Evolutionary conservation across 2,113 vertebrate genomes (phyloP), one percentile per base, ranked within the genome.

Genomic region (Entelurus aequoreus): DNA sequence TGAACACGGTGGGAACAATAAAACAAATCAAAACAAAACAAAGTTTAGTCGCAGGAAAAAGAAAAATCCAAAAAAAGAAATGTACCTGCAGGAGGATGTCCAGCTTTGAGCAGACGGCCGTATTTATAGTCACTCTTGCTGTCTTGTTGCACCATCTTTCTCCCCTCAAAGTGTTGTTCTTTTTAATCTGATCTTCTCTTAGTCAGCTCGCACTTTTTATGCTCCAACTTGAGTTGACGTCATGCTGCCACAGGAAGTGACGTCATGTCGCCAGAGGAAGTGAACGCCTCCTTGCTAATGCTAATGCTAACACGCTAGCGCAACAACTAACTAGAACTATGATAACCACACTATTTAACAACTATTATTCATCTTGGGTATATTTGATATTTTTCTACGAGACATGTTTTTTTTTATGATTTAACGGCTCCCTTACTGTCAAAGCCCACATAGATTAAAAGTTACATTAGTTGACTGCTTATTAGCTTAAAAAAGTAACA

Each of bases 81-180:
- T 52, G 68, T 75, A 92, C 90, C 90, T 87, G 90, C 90, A 1
- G 90, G 90, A 50, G 77, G 89, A 40, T 90, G 90, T 0, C 90
- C 90, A 48, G 82, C 90, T 51, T 87, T 92, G 61, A 91, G 82
- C 21, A 66, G 0, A 37, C 61, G 55, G 44, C 48, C 6, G 37
- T 76, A 79, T 35, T 65, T 87, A 48, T 46, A 54, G 42, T 79
- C 83, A 14, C 67, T 5, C 83, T 89, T 90, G 19, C 76, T 58
- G 21, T 78, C 15, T 52, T 86, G 72, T 35, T 88, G 88, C 67
- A 87, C 88, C 88, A 90, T 90, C 52, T 36, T 36, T 10, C 3
- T 1, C 1, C 4, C 28, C 28, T 28, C 28, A 28, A 28, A 28
- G 28, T 12, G 14, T 37, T 1, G 5, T 5, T 21, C 6, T 51